Evolutionary conservation across 2,888 invertebrate genomes (phyloP), one percentile per base, ranked within the genome.

Genomic region (Cephus sareptanus): DNA sequence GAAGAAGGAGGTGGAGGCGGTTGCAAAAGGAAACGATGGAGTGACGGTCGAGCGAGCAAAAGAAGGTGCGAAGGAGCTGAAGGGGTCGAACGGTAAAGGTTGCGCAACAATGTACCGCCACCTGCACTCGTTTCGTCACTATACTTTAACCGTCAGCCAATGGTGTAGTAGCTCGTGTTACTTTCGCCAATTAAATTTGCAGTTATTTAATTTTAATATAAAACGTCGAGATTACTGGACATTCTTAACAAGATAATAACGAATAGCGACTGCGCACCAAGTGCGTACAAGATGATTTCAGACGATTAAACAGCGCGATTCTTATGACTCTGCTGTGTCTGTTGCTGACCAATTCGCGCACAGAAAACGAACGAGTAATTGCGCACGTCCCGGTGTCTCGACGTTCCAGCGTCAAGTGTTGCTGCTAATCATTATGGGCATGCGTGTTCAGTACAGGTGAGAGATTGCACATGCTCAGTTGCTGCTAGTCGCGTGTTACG

Each of bases 71-170:
- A 75, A 76, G 76, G 35, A 73, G 76, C 31, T 33, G 71, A 71
- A 56, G 77, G 69, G 69, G 75, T 34, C 78, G 40, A 56, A 56
- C 40, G 23, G 40, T 56, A 56, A 23, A 56, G 23, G 70, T 88
- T 88, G 85, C 85, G 85, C 85, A 88, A 88, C 85, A 86, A 87
- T 87, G 81, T 83, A 80, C 86, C 81, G 85, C 87, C 87, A 88
- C 88, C 88, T 88, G 88, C 86, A 86, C 85, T 87, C 84, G 82
- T 88, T 87, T 88, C 87, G 83, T 85, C 88, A 88, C 81, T 76
- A 80, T 23, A 56, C 82, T 87, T 85, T 85, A 85, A 84, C 81
- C 81, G 81, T 81, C 83, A 82, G 75, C 73, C 77, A 80, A 79
- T 82, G 79, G 81, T 56, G 40, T 75, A 78, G 71, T 76, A 75